A percentile compares a stretch with the other conserved stretches of the same genome.
These are phyloP conservation scores for Cacoxenus indagator DNA, from an alignment of 2,888 invertebrate species.

Conservation along the genomic window DNA sequence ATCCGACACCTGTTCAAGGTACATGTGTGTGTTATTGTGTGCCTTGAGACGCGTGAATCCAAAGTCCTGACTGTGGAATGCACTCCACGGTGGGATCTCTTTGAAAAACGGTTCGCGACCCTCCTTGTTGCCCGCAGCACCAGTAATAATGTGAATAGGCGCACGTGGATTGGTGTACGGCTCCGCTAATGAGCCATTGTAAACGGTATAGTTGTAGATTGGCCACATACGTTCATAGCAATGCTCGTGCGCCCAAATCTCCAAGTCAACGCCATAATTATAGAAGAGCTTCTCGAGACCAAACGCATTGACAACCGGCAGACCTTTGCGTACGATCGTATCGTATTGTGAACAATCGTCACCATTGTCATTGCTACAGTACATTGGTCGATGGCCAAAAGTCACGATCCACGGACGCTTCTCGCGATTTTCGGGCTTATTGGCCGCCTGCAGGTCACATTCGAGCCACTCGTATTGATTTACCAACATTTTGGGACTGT, in stretches of 20 bases:
- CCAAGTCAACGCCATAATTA: slow-evolving; percentile 91
- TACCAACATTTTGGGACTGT: slow-evolving; percentile 83
- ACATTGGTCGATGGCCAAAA: slow-evolving; percentile 91
- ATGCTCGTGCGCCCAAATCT: slow-evolving; percentile 98
- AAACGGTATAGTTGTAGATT: slow-evolving; percentile 84
- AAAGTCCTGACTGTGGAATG: slow-evolving; percentile 88
- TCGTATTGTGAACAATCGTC: slow-evolving; percentile 82
- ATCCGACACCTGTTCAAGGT: slow-evolving; percentile 89
- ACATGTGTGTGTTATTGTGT: slow-evolving; percentile 86
- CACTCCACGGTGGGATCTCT: slow-evolving; percentile 80
- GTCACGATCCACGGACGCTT: slow-evolving; percentile 86
- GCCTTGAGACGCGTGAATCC: slow-evolving; percentile 90
- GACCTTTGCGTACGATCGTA: slow-evolving; percentile 77
- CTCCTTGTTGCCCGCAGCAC: slow-evolving; percentile 90
- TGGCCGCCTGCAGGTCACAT: slow-evolving; percentile 83
- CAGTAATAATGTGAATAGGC: slow-evolving; percentile 92
- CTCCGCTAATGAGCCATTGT: slow-evolving; percentile 74
- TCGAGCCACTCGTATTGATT: slow-evolving; percentile 90
- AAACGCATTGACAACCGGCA: slow-evolving; percentile 77
- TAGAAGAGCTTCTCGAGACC: slow-evolving; percentile 88
- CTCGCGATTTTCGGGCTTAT: slow-evolving; percentile 79
- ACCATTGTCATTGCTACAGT: slow-evolving; percentile 86
- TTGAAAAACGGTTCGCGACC: slow-evolving; percentile 82
- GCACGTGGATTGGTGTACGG: slow-evolving; percentile 78
- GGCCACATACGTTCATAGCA: slow-evolving; percentile 97